Conservation (phyloP, 1,140 invertebrate genomes). For the Microplitis mediator region DNA sequence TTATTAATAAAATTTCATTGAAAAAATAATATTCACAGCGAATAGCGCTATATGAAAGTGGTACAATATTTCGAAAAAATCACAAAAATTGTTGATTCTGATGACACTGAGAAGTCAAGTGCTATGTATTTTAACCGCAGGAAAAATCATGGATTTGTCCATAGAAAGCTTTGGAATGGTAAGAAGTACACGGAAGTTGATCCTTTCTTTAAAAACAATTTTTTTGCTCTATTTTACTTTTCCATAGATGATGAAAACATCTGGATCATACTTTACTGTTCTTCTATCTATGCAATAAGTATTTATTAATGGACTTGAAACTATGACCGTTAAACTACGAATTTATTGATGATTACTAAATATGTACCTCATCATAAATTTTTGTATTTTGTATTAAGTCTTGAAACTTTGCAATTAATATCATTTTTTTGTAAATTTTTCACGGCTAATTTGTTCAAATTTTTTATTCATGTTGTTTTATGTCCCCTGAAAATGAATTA, state of each 20-base stretch:
- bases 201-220: no score
- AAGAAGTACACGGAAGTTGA: background rate
- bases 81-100: conserved; percentile 18
- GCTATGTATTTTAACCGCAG: conserved; percentile 22
- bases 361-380: no score
- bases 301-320: no score
- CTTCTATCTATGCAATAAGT: conserved; percentile 13
- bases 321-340: no score
- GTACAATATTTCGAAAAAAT: conserved; percentile 7
- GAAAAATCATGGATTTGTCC: conserved; percentile 23
- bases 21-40: background rate
- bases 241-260: background rate
- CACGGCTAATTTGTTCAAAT: no score
- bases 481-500: no score
- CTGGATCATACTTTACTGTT: conserved; percentile 19
- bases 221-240: no score
- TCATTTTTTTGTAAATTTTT: no score
- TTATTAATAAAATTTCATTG: background rate
- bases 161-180: conserved; percentile 17
- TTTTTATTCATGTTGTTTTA: no score
- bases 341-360: no score
- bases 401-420: no score
- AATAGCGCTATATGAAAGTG: conserved; percentile 12
- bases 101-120: conserved; percentile 13
- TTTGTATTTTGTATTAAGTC: no score